Evolutionary conservation across 2,888 invertebrate species (phyloP).

Genomic region (Hydriomena furcata): DNA sequence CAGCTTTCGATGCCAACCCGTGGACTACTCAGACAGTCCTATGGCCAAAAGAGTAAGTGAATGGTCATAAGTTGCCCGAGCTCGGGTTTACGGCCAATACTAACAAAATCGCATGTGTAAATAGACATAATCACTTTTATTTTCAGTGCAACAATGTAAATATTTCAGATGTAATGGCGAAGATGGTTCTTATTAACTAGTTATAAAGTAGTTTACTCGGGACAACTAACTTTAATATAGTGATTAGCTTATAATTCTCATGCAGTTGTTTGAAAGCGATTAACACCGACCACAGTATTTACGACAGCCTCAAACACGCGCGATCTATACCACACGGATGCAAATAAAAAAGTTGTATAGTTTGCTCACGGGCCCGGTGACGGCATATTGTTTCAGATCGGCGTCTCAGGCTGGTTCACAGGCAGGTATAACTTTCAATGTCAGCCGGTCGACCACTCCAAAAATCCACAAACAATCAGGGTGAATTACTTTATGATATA

Average conservation of each 20-base stretch:
- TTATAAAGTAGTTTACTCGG: constrained; percentile 29
- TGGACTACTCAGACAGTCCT: constrained; percentile 92
- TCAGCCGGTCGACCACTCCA: constrained; percentile 98
- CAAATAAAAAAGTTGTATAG: constrained; percentile 14
- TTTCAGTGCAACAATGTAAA: constrained; percentile 55
- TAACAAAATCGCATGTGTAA: constrained; percentile 70
- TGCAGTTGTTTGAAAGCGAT: constrained; percentile 29
- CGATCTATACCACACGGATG: constrained; percentile 1
- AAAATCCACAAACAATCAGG: constrained; percentile 94
- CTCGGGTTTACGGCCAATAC: constrained; percentile 49
- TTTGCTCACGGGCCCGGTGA: constrained; percentile 66
- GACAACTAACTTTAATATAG: constrained; percentile 32
- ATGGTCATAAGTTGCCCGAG: constrained; percentile 41
- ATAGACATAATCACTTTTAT: constrained; percentile 57
- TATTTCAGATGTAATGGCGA: constrained; percentile 42
- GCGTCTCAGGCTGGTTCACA: constrained; percentile 96
- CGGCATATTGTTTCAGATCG: constrained; percentile 90
- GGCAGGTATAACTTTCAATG: constrained; percentile 97
- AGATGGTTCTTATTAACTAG: constrained; percentile 38
- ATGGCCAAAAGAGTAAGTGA: constrained; percentile 92
- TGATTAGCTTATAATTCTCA: constrained; percentile 30
- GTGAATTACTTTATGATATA: constrained; percentile 91
- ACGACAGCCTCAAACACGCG: not conserved
- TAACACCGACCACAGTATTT: constrained; percentile 8
- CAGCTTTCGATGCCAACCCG: constrained; percentile 95